phyloP scores from a whole-genome alignment of 2,888 invertebrate species.

The Neoascia interrupta region DNA sequence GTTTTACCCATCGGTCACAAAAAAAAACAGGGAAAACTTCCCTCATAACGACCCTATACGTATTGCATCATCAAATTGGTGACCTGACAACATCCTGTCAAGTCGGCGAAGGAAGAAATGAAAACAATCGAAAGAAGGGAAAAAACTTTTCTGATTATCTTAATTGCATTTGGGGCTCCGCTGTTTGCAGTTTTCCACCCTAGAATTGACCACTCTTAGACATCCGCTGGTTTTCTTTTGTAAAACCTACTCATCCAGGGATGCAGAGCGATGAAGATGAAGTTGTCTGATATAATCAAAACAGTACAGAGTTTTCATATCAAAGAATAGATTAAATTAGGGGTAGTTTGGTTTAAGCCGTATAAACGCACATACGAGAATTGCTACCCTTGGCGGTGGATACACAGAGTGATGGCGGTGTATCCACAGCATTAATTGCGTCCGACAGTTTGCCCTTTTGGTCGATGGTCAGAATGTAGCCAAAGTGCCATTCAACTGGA shows the following conservation, averaged over 20 bases:
- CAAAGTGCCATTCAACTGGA: constrained; percentile 50
- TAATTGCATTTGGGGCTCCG: constrained; percentile 51
- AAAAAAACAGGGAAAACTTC: constrained; percentile 22
- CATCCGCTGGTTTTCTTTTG: constrained; percentile 7
- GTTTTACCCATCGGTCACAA: background rate
- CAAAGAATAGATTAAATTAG: constrained; percentile 50
- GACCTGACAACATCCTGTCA: constrained; percentile 47
- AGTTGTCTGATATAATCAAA: constrained; percentile 53
- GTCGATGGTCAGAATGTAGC: constrained; percentile 31
- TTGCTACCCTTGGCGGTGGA: background rate
- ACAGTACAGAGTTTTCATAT: constrained; percentile 5
- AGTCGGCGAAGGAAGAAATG: constrained; percentile 1
- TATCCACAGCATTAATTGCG: constrained; percentile 58
- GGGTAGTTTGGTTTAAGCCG: constrained; percentile 43
- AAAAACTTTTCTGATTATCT: constrained; percentile 68
- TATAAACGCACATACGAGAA: background rate
- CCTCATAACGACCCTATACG: constrained; percentile 8
- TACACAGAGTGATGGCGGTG: constrained; percentile 1
- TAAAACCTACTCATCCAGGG: constrained; percentile 3
- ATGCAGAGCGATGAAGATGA: constrained; percentile 10
- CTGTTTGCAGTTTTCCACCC: constrained; percentile 19
- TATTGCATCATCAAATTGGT: constrained; percentile 44
- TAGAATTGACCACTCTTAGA: constrained; percentile 33
- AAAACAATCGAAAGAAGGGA: constrained; percentile 5
- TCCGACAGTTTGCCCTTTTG: constrained; percentile 56